These are phyloP conservation scores for Diarsia mendica DNA, from an alignment of 2,888 invertebrate genomes.

Conservation along the genomic window DNA sequence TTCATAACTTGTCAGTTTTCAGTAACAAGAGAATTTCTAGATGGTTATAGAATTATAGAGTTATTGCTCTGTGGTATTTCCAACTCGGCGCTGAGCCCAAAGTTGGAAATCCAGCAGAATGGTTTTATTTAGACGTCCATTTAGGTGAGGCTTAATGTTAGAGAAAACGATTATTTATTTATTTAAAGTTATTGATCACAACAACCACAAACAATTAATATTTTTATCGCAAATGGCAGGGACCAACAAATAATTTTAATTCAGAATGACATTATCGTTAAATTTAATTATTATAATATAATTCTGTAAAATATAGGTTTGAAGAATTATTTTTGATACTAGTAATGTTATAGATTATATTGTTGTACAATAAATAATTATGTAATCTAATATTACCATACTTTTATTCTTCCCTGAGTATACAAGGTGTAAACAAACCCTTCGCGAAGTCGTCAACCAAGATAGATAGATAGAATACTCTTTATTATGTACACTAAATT, in stretches of 20 bases:
- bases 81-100: not conserved
- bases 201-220: not conserved
- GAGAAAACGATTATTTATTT: not conserved
- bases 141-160: not conserved
- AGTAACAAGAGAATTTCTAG: not conserved
- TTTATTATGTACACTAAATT: too few species aligned
- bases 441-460: too few species aligned
- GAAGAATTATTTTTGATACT: slow-evolving; percentile 51
- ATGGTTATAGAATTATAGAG: not conserved
- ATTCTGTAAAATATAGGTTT: slow-evolving; percentile 50
- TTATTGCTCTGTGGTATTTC: not conserved
- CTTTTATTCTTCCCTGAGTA: slow-evolving; percentile 4
- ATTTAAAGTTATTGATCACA: not conserved
- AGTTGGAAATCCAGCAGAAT: not conserved
- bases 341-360: slow-evolving; percentile 65
- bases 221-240: slow-evolving; percentile 2
- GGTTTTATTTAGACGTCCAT: not conserved
- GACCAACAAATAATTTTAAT: slow-evolving; percentile 18
- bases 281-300: slow-evolving; percentile 35
- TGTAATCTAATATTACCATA: slow-evolving; percentile 44
- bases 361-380: slow-evolving; percentile 73
- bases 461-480: too few species aligned
- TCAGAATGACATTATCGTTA: slow-evolving; percentile 29
- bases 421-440: too few species aligned
- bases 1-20: not conserved